Percentiles rank a stretch among this genome's conserved stretches.
phyloP scores from a whole-genome alignment of 2,888 invertebrate species.

The Leptura quadrifasciata region DNA sequence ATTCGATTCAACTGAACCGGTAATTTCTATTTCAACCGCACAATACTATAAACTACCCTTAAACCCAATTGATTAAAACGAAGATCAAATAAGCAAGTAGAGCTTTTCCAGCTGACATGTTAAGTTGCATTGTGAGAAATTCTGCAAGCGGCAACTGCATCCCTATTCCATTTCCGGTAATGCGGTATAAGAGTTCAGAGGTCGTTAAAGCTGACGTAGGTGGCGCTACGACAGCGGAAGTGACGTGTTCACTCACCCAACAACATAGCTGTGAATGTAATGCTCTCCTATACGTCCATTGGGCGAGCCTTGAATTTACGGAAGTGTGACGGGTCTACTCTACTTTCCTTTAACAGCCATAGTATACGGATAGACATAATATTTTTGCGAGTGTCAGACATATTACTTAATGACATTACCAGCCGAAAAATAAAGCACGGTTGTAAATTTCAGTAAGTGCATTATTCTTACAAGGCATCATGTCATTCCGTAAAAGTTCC shows the following conservation, averaged over 20 bases:
- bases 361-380: background rate
- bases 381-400: background rate
- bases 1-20: background rate
- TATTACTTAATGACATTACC: background rate
- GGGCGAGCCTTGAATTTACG: conserved; percentile 3
- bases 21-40: background rate
- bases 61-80: conserved; percentile 13
- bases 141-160: conserved; percentile 27
- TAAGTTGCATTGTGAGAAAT: conserved; percentile 30
- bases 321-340: background rate
- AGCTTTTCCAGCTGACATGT: conserved; percentile 18
- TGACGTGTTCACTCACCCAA: conserved; percentile 22
- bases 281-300: conserved; percentile 7
- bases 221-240: conserved; percentile 33
- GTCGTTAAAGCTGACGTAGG: conserved; percentile 36
- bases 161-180: conserved; percentile 29
- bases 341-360: background rate
- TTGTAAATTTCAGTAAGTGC: background rate
- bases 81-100: conserved; percentile 4
- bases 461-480: background rate
- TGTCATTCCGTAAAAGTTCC: background rate
- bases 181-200: conserved; percentile 33
- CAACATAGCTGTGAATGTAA: conserved; percentile 9
- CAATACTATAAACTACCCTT: background rate
- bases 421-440: background rate